Percentiles rank a stretch among this genome's conserved stretches.
These are phyloP conservation scores for Centropus bengalensis DNA, from an alignment of 2,113 vertebrate species.

Conservation along the genomic window DNA sequence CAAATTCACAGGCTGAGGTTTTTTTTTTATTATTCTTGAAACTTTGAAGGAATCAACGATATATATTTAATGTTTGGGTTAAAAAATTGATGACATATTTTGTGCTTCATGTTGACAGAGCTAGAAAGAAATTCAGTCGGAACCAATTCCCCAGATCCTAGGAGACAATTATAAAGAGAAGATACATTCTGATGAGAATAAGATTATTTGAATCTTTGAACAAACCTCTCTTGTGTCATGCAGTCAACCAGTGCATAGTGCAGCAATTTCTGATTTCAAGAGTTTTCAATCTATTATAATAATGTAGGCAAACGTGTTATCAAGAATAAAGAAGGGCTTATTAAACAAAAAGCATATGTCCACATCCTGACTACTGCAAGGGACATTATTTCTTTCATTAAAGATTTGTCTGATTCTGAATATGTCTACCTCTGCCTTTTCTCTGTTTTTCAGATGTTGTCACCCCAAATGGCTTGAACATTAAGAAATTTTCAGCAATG, in stretches of 20 bases:
- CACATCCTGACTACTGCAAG: background rate
- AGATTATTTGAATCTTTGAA: background rate
- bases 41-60: background rate
- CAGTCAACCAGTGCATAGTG: background rate
- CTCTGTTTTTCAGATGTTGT: constrained; percentile 87
- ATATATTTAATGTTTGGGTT: background rate
- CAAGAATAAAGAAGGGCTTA: background rate
- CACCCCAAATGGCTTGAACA: constrained; percentile 94
- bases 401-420: constrained; percentile 37
- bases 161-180: background rate
- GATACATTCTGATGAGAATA: background rate
- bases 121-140: background rate
- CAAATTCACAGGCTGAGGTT: background rate
- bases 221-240: background rate
- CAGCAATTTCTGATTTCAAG: background rate
- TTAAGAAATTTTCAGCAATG: constrained; percentile 98
- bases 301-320: background rate
- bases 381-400: background rate
- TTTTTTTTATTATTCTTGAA: background rate
- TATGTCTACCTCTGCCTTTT: constrained; percentile 43
- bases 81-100: background rate
- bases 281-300: background rate
- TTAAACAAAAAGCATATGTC: background rate
- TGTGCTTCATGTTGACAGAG: background rate
- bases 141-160: background rate